Evolutionary conservation across 2,113 vertebrate species (phyloP).

Genomic region (Promerops cafer): DNA sequence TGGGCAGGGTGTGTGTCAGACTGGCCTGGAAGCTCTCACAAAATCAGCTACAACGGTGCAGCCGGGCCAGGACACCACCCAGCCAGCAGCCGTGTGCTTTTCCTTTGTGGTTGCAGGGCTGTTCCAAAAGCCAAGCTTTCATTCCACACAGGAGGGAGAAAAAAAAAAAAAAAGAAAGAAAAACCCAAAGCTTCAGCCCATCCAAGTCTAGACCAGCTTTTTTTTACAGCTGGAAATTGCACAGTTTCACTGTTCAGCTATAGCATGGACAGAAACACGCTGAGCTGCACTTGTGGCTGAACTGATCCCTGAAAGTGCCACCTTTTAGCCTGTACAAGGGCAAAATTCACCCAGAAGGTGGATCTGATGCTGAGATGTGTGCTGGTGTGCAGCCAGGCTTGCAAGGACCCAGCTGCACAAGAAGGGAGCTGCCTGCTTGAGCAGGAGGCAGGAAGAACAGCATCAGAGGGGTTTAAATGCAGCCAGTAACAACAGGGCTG

Average conservation of each 20-base stretch:
- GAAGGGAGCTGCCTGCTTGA: background rate
- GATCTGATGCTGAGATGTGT: background rate
- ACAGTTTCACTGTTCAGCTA: background rate
- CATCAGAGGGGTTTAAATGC: background rate
- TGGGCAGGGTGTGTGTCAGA: conserved; percentile 21
- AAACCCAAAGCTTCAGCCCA: background rate
- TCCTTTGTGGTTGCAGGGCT: conserved; percentile 24
- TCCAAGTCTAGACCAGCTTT: background rate
- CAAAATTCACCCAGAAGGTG: background rate
- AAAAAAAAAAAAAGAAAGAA: background rate
- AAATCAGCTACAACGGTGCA: background rate
- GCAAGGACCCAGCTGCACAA: background rate
- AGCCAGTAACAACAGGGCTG: background rate
- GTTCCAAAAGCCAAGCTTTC: conserved; percentile 7
- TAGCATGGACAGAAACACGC: rapidly evolving
- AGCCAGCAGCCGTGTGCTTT: conserved; percentile 27
- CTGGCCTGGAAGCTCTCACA: conserved; percentile 18
- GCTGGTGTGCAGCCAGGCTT: background rate
- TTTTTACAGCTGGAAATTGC: background rate
- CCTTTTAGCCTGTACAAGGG: background rate
- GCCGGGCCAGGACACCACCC: background rate
- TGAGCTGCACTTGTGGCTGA: background rate
- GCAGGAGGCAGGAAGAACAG: background rate
- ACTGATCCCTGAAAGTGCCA: background rate
- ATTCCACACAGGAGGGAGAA: background rate